Conservation (phyloP, 2,888 invertebrate genomes). For the Drosophila testacea region DNA sequence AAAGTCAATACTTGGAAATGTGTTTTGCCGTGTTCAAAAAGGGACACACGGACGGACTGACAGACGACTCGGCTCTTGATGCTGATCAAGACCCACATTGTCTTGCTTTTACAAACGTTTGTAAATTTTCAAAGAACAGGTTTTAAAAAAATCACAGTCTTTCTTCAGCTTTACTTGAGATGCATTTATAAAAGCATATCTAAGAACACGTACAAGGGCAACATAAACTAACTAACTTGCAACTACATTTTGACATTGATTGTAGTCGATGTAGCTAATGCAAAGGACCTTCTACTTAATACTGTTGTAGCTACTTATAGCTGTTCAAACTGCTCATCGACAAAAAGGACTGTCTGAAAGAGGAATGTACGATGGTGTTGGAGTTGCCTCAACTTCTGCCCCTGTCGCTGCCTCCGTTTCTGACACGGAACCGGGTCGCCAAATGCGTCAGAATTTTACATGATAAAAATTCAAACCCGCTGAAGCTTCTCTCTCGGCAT, state of each 20-base stretch:
- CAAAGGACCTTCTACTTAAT: slow-evolving; percentile 3
- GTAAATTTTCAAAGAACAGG: too few relatives aligned
- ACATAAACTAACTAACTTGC: neutral
- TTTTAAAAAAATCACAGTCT: too few relatives aligned
- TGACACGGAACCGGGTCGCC: slow-evolving; percentile 61
- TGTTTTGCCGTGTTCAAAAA: too few relatives aligned
- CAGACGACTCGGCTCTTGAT: too few relatives aligned
- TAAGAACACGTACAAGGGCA: too few relatives aligned
- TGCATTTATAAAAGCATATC: too few relatives aligned
- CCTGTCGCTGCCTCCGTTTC: neutral
- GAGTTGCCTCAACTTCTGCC: slow-evolving; percentile 8
- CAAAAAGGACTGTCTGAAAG: neutral
- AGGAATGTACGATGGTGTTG: slow-evolving; percentile 9
- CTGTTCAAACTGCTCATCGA: slow-evolving; percentile 20
- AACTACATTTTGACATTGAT: neutral
- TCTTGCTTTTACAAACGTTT: too few relatives aligned
- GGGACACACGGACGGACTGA: too few relatives aligned
- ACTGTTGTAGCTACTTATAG: slow-evolving; percentile 11
- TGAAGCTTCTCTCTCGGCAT: slow-evolving; percentile 6
- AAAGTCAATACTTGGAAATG: too few relatives aligned
- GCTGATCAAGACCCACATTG: too few relatives aligned
- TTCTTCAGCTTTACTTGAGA: too few relatives aligned
- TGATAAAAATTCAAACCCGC: slow-evolving; percentile 52
- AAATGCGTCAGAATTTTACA: slow-evolving; percentile 66
- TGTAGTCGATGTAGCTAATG: neutral